Evolutionary conservation across 1,140 invertebrate genomes (phyloP).

Genomic region (Zaprionus vittiger): DNA sequence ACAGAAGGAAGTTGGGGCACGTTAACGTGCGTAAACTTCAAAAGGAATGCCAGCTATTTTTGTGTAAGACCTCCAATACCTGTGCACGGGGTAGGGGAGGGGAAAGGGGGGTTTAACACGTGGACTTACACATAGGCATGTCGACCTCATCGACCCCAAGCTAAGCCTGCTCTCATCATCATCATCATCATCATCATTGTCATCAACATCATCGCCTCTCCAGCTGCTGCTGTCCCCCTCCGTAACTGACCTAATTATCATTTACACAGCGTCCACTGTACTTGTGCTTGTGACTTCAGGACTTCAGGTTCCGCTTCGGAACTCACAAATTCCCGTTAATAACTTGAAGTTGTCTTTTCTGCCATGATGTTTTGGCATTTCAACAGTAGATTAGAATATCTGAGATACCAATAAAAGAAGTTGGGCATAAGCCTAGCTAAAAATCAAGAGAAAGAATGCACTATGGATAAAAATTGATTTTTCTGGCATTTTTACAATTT

Average conservation of each 20-base stretch:
- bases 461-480: no score
- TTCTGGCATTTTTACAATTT: no score
- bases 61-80: constrained; percentile 53
- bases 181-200: constrained; percentile 11
- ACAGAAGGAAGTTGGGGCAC: constrained; percentile 42
- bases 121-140: constrained; percentile 36
- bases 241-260: constrained; percentile 77
- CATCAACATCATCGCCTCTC: constrained; percentile 15
- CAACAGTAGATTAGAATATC: no score
- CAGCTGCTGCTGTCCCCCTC: constrained; percentile 28
- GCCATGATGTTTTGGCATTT: no score
- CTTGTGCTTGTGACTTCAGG: neutral
- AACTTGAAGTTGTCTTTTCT: no score
- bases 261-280: constrained; percentile 54
- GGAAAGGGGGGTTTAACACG: neutral
- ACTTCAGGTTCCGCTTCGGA: neutral
- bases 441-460: no score
- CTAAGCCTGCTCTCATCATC: constrained; percentile 47
- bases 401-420: no score
- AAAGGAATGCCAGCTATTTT: constrained; percentile 81
- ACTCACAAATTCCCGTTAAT: no score
- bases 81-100: neutral
- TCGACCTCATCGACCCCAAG: constrained; percentile 37
- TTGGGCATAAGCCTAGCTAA: no score
- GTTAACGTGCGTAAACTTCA: constrained; percentile 81